phyloP scores from a whole-genome alignment of 2,888 invertebrate species.

The Himalopsyche anomala region DNA sequence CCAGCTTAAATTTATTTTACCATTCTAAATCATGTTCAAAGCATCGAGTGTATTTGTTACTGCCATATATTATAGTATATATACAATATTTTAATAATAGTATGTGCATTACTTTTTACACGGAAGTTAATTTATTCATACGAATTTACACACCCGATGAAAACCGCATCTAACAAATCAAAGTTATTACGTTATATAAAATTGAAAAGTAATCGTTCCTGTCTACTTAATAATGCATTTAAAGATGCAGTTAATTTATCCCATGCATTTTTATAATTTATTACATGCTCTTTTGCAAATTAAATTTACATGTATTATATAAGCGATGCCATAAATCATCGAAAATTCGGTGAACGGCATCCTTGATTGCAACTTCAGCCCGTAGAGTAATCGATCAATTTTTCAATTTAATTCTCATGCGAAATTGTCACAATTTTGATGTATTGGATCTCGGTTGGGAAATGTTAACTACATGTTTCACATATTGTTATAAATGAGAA shows the following conservation, averaged over 20 bases:
- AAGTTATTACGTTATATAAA: background rate
- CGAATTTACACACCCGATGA: background rate
- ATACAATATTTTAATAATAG: too few species aligned
- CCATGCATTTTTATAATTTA: conserved; percentile 20
- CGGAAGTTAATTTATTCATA: conserved; percentile 24
- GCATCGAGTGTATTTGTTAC: too few species aligned
- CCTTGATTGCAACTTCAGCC: conserved; percentile 21
- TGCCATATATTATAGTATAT: too few species aligned
- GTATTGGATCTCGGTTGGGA: conserved; percentile 33
- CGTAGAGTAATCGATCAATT: conserved; percentile 36
- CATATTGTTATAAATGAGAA: conserved; percentile 34
- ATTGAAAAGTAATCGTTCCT: conserved; percentile 6
- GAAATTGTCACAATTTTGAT: conserved; percentile 46
- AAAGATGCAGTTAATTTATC: conserved; percentile 31
- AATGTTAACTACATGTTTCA: conserved; percentile 32
- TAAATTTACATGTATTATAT: conserved; percentile 6
- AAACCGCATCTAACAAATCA: conserved; percentile 27
- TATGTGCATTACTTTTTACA: background rate
- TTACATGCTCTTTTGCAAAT: background rate
- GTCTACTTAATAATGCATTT: conserved; percentile 31
- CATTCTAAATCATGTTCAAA: too few species aligned
- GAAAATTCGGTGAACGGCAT: conserved; percentile 18
- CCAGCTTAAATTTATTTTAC: too few species aligned
- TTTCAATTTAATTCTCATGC: conserved; percentile 44
- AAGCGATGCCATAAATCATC: background rate